phyloP scores from a whole-genome alignment of 2,797 vertebrate genomes.

The Margarornis squamiger region DNA sequence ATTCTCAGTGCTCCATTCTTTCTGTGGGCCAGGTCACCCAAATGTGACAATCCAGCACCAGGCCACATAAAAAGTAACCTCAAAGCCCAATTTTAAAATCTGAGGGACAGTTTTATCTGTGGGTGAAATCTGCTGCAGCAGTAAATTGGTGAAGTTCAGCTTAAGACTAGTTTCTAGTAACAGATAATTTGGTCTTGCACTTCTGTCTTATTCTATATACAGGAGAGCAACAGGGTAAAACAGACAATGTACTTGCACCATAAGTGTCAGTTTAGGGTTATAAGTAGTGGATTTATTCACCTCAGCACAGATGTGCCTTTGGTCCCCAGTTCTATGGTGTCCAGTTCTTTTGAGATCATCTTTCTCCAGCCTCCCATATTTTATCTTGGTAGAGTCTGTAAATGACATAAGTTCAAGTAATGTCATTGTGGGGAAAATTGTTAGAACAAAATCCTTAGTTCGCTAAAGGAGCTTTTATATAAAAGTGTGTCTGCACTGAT shows the following conservation, averaged over 20 bases:
- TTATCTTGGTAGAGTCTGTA: conserved; percentile 20
- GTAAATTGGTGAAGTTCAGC: background rate
- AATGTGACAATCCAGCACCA: background rate
- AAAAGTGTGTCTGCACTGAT: conserved; percentile 7
- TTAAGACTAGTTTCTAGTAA: background rate
- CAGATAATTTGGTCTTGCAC: background rate
- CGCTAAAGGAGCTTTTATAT: conserved; percentile 51
- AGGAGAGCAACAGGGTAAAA: conserved; percentile 19
- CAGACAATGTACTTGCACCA: background rate
- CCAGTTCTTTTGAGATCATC: conserved; percentile 46
- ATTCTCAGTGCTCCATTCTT: conserved; percentile 18
- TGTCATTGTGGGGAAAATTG: conserved; percentile 24
- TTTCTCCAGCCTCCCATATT: conserved; percentile 42
- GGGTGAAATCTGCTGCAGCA: background rate
- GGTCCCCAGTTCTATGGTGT: conserved; percentile 57
- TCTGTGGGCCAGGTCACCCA: background rate
- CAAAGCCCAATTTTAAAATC: background rate
- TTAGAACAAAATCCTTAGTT: conserved; percentile 47
- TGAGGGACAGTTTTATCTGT: background rate
- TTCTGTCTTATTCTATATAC: conserved; percentile 22
- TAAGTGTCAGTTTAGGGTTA: conserved; percentile 37
- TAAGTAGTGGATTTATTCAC: conserved; percentile 47
- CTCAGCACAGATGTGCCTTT: conserved; percentile 64
- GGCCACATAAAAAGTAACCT: background rate
- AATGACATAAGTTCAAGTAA: conserved; percentile 27